These are phyloP conservation scores for Sternotherus odoratus DNA, from an alignment of 2,797 vertebrate species.

Conservation along the genomic window DNA sequence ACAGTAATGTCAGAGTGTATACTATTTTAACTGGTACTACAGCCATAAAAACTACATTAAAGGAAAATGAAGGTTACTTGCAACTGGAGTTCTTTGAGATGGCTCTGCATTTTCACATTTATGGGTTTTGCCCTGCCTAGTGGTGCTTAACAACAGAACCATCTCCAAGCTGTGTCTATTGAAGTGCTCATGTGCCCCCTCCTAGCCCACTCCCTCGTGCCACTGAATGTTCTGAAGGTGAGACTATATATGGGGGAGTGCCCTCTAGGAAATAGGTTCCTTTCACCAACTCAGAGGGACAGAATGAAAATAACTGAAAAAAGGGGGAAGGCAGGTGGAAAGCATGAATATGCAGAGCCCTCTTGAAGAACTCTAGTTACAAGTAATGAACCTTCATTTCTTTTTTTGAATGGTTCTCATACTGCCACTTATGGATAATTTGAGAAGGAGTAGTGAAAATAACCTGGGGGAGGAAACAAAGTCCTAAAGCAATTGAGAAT, in stretches of 20 bases:
- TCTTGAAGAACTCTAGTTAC: neutral
- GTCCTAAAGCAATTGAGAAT: neutral
- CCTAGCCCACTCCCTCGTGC: neutral
- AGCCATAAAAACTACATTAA: neutral
- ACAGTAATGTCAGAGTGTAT: fast-evolving
- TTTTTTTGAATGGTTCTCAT: neutral
- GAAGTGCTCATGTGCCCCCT: neutral
- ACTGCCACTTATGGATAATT: neutral
- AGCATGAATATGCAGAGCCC: neutral
- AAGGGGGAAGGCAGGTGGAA: neutral
- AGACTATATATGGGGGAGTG: neutral
- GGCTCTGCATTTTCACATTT: neutral
- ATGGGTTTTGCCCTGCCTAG: neutral
- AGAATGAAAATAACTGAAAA: neutral
- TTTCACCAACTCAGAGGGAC: neutral
- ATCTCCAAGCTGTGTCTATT: neutral
- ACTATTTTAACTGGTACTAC: neutral
- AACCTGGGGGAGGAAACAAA: neutral
- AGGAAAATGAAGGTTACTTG: neutral
- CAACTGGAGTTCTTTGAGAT: neutral
- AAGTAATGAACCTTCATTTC: neutral
- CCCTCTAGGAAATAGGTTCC: neutral
- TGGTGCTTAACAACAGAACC: neutral
- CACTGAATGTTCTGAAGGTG: neutral
- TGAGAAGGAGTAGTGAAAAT: neutral